These are phyloP conservation scores for Orchestia grillus DNA, from an alignment of 1,140 invertebrate species.

Conservation along the genomic window DNA sequence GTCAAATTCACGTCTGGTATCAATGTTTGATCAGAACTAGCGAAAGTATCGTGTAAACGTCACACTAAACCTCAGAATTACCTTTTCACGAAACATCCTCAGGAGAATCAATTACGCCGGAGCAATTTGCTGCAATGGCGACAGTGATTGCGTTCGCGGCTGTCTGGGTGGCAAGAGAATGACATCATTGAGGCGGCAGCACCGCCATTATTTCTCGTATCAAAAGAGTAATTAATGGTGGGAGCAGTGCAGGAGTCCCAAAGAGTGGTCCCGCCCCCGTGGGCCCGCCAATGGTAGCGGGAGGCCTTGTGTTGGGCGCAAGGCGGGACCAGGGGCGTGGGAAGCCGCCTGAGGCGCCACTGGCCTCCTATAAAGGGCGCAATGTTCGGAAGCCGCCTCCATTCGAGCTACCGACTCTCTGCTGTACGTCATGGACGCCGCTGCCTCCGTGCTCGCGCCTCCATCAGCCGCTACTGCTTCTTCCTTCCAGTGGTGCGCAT, in stretches of 20 bases:
- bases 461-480: not conserved
- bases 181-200: not conserved
- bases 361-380: not conserved
- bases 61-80: not conserved
- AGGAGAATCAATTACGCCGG: not conserved
- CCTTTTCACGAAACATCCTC: not conserved
- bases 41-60: not conserved
- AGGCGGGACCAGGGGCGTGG: constrained; percentile 53
- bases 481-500: not conserved
- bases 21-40: not conserved
- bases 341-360: constrained; percentile 15
- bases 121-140: not conserved
- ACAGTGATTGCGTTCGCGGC: not conserved
- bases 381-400: constrained; percentile 47
- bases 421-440: constrained; percentile 4
- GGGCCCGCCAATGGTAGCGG: constrained; percentile 49
- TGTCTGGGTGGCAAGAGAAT: constrained; percentile 3
- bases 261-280: not conserved
- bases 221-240: constrained; percentile 35
- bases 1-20: not conserved
- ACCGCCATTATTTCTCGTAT: constrained; percentile 46
- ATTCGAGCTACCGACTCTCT: constrained; percentile 21
- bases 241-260: not conserved
- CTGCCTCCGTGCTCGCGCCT: not conserved
- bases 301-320: not conserved